A percentile compares a stretch with the other conserved stretches of the same genome.
Conservation (phyloP, 1,140 invertebrate species). For the Sycophila sp. region DNA sequence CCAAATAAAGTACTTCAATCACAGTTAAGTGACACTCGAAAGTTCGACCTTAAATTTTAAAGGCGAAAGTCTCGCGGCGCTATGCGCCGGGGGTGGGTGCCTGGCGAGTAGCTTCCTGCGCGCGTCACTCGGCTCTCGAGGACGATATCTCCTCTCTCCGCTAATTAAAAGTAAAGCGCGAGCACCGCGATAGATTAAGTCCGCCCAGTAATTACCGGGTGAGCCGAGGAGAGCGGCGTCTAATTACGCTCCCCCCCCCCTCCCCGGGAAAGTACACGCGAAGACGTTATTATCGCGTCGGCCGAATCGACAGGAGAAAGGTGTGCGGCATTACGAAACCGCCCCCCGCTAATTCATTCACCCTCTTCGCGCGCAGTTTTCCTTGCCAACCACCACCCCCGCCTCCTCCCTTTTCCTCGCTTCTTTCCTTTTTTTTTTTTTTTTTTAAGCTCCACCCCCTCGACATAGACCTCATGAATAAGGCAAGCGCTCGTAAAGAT, state of each 20-base stretch:
- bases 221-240: not conserved
- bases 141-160: constrained; percentile 13
- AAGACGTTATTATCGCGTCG: constrained; percentile 15
- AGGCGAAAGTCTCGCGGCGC: not conserved
- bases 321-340: not conserved
- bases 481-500: not conserved
- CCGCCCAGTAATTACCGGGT: constrained; percentile 15
- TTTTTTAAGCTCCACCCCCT: too few relatives aligned
- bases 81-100: not conserved
- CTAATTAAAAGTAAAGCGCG: constrained; percentile 29
- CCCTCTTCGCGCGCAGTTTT: constrained; percentile 1
- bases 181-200: constrained; percentile 8
- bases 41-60: not conserved
- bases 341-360: constrained; percentile 14
- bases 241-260: constrained; percentile 8
- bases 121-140: not conserved
- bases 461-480: not conserved
- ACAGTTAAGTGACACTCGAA: too few relatives aligned
- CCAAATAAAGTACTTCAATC: too few relatives aligned
- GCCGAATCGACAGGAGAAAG: not conserved
- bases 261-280: constrained; percentile 18
- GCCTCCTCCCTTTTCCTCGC: not conserved
- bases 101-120: not conserved
- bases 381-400: not conserved
- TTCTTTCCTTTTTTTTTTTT: not conserved